These are phyloP conservation scores for Notiomystis cincta DNA, from an alignment of 2,113 vertebrate species.

Conservation along the genomic window DNA sequence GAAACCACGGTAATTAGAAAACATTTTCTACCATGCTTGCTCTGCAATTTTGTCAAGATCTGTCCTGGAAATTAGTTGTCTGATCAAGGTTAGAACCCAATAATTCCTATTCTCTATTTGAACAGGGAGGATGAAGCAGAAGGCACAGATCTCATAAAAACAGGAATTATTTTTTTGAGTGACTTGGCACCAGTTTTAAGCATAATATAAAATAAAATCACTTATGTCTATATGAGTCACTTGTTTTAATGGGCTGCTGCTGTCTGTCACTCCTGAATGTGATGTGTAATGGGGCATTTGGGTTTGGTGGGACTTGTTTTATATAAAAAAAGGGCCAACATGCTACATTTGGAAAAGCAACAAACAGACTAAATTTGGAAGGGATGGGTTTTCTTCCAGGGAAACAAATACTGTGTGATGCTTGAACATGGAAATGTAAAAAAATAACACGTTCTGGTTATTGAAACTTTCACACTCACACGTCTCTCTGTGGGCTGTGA, in stretches of 20 bases:
- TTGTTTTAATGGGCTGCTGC: background rate
- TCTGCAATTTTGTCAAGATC: background rate
- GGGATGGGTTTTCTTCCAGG: background rate
- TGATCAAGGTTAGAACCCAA: background rate
- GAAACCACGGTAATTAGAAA: background rate
- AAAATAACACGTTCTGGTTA: background rate
- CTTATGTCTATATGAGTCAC: background rate
- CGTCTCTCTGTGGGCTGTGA: background rate
- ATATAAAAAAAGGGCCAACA: background rate
- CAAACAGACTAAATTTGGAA: background rate
- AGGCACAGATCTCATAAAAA: background rate
- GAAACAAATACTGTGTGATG: background rate
- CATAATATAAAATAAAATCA: background rate
- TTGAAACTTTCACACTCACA: fast-evolving
- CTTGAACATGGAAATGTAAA: background rate
- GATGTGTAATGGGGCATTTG: background rate
- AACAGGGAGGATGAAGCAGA: background rate
- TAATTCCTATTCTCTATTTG: background rate
- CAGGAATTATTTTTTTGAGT: background rate
- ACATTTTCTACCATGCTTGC: background rate
- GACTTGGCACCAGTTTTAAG: background rate
- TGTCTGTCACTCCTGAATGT: background rate
- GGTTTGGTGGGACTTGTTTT: background rate
- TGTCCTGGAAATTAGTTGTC: background rate
- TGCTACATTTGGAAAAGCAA: background rate